phyloP scores from a whole-genome alignment of 2,888 invertebrate species.

The Ditula angustiorana region DNA sequence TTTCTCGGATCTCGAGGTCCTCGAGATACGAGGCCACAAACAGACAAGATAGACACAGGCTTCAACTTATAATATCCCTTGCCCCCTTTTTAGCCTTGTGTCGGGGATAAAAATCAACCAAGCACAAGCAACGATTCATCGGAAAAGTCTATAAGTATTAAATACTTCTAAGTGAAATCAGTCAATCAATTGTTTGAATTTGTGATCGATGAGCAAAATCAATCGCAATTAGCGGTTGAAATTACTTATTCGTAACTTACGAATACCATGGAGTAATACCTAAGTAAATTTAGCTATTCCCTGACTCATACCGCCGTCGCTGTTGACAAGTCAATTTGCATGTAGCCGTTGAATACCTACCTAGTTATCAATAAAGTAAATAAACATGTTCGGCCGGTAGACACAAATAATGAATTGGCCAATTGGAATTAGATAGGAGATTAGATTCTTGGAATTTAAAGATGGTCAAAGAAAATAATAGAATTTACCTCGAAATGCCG shows the following conservation, averaged over 20 bases:
- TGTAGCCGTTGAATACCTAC: constrained; percentile 1
- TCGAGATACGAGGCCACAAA: too few species aligned
- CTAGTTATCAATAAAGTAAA: constrained; percentile 11
- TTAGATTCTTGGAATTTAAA: background rate
- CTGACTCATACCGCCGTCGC: constrained; percentile 11
- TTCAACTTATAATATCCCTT: too few species aligned
- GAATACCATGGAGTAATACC: too few species aligned
- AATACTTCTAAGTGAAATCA: background rate
- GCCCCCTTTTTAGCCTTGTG: too few species aligned
- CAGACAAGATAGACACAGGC: too few species aligned
- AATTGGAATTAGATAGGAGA: constrained; percentile 4
- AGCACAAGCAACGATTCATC: background rate
- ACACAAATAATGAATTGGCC: background rate
- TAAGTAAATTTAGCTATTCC: too few species aligned
- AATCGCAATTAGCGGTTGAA: constrained; percentile 13
- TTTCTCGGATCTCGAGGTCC: too few species aligned
- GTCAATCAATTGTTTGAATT: constrained; percentile 11
- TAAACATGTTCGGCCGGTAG: constrained; percentile 10
- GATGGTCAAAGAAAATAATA: background rate
- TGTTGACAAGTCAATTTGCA: constrained; percentile 20
- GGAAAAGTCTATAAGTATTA: background rate
- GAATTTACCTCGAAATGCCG: background rate
- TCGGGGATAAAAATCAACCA: background rate
- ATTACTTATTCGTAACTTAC: constrained; percentile 17
- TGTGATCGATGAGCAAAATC: constrained; percentile 20